phyloP scores from a whole-genome alignment of 2,113 vertebrate species.

The Prunella fulvescens region DNA sequence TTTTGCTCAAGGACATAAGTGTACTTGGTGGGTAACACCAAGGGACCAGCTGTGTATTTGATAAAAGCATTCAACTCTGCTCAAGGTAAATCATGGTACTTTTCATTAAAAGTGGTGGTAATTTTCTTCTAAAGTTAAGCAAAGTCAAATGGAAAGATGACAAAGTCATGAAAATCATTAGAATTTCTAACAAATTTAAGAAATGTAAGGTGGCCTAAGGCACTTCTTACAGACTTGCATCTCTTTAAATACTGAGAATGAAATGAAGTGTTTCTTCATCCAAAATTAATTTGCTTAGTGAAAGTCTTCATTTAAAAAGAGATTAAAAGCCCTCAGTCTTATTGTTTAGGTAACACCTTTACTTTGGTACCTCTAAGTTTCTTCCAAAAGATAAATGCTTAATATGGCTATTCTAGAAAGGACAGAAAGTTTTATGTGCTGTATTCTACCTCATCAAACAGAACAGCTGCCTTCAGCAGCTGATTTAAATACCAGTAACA shows the following conservation, averaged over 20 bases:
- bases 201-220: not conserved
- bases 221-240: not conserved
- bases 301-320: not conserved
- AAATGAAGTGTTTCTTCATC: not conserved
- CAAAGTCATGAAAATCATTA: not conserved
- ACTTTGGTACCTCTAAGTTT: not conserved
- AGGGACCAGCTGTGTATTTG: not conserved
- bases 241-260: not conserved
- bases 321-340: not conserved
- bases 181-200: not conserved
- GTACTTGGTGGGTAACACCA: not conserved
- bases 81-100: not conserved
- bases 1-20: not conserved
- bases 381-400: not conserved
- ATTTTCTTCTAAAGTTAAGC: not conserved
- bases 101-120: not conserved
- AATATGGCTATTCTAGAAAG: not conserved
- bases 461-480: not conserved
- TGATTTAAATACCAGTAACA: not conserved
- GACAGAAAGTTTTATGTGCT: not conserved
- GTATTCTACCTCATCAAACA: not conserved
- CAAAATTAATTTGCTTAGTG: not conserved
- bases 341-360: not conserved
- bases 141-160: not conserved
- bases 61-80: not conserved